Conservation (phyloP, 2,797 vertebrate species). For the Gymnoscopelus braueri region DNA sequence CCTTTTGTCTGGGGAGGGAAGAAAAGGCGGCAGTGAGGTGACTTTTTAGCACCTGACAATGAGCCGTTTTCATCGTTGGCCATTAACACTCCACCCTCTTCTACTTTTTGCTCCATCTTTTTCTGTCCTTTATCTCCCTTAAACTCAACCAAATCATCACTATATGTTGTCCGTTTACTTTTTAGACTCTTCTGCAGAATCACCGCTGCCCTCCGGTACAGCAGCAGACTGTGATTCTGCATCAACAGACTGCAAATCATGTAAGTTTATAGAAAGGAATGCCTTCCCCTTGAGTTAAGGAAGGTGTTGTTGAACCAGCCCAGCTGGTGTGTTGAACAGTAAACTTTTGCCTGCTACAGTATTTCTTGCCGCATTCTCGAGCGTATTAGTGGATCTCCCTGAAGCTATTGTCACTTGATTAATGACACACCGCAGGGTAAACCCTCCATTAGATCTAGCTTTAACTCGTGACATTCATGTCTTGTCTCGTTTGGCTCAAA, state of each 20-base stretch:
- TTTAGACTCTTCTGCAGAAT: conserved; percentile 17
- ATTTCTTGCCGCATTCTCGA: conserved; percentile 22
- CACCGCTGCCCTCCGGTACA: conserved; percentile 32
- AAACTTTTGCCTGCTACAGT: not conserved
- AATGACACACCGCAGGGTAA: conserved; percentile 4
- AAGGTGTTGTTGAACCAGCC: conserved; percentile 19
- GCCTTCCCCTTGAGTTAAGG: too few relatives aligned
- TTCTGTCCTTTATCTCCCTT: conserved; percentile 17
- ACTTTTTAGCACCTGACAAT: conserved; percentile 72
- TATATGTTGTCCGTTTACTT: conserved; percentile 3
- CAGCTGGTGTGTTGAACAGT: conserved; percentile 36
- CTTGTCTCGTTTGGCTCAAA: conserved; percentile 9
- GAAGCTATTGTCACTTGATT: conserved; percentile 19
- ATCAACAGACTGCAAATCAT: conserved; percentile 41
- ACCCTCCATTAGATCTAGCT: conserved; percentile 27
- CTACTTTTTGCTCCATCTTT: conserved; percentile 19
- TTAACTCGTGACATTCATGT: conserved; percentile 5
- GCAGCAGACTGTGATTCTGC: conserved; percentile 36
- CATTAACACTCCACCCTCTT: conserved; percentile 45
- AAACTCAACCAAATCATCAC: not conserved
- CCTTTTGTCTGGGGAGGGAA: conserved; percentile 63
- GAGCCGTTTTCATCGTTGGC: conserved; percentile 62
- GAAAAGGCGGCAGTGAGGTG: conserved; percentile 54
- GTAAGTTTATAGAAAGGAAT: conserved; percentile 51
- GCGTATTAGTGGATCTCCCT: not conserved